phyloP scores from a whole-genome alignment of 2,888 invertebrate species.

The Eristalis intricaria region DNA sequence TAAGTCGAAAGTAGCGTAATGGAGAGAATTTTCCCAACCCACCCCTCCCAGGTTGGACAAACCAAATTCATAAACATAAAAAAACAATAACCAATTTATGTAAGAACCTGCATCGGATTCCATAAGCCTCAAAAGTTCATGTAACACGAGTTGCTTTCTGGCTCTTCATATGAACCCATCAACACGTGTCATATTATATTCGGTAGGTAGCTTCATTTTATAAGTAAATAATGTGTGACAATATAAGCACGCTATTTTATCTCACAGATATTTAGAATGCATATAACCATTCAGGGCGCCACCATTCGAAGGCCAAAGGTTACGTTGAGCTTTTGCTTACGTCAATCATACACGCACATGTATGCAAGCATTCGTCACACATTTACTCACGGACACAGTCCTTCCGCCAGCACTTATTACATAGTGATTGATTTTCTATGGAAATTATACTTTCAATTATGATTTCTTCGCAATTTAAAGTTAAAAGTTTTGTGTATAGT shows the following conservation, averaged over 20 bases:
- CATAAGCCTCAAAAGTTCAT: not conserved
- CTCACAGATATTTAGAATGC: not conserved
- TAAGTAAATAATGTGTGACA: not conserved
- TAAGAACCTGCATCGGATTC: too few species aligned
- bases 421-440: not conserved
- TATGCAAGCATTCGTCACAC: not conserved
- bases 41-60: too few species aligned
- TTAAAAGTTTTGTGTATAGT: not conserved
- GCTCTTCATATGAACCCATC: not conserved
- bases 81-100: too few species aligned
- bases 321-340: not conserved
- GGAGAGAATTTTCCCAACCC: too few species aligned
- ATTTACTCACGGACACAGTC: not conserved
- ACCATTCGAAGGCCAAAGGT: conserved; percentile 8
- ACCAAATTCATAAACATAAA: too few species aligned
- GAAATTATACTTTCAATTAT: not conserved
- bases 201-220: too few species aligned
- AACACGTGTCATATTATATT: not conserved
- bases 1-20: too few species aligned
- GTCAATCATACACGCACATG: not conserved
- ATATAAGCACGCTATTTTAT: not conserved
- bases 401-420: not conserved
- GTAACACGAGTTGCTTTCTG: not conserved
- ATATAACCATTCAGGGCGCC: not conserved
- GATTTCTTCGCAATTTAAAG: conserved; percentile 69